Evolutionary conservation across 2,888 invertebrate species (phyloP), one percentile per base, ranked within the genome.

Genomic region (Eristalis intricaria): DNA sequence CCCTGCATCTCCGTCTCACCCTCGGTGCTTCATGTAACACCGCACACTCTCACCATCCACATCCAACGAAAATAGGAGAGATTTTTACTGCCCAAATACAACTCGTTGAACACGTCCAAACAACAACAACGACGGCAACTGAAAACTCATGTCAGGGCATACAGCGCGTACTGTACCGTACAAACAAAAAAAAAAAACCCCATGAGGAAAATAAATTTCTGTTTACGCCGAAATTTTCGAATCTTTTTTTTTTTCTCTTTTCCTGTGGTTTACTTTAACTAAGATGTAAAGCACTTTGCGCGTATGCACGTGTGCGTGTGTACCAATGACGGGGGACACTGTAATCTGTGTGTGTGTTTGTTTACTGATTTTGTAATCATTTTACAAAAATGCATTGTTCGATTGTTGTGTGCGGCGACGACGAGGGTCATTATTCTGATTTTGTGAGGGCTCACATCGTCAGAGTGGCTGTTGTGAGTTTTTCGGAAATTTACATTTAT

Each of bases 351-450:
- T 43, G 38, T 38, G 66, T 77, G 19, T 40, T 63, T 77, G 56
- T 70, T 77, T 56, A 77, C 77, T 63, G 77, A 69, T 77, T 77
- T 77, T 69, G 69, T 63, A 77, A 77, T 77, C 69, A 22, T 35
- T 56, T 70, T 77, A 43, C 60, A 61, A 66, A 73, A 79, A 19
- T 61, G 61, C 35, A 79, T 79, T 79, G 60, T 79, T 68, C 61
- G 66, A 50, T 38, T 19, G 50, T 50, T 19, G 50, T 7, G n/a
- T 32, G 32, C 32, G 32, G 32, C 50, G n/a, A 7, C 50, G 50
- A 19, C n/a, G 50, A 19, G 50, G 50, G 50, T 8, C 19, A 50
- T 50, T 19, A 50, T 50, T 56, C 13, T 61, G 10, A 60, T 81
- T 38, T 69, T 64, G n/a, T 38, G 23, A 29, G 73, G 19, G 61